A percentile compares a stretch with the other conserved stretches of the same genome.
These are phyloP conservation scores for Calyptommatus sinebrachiatus DNA, from an alignment of 2,113 vertebrate genomes.

Conservation along the genomic window DNA sequence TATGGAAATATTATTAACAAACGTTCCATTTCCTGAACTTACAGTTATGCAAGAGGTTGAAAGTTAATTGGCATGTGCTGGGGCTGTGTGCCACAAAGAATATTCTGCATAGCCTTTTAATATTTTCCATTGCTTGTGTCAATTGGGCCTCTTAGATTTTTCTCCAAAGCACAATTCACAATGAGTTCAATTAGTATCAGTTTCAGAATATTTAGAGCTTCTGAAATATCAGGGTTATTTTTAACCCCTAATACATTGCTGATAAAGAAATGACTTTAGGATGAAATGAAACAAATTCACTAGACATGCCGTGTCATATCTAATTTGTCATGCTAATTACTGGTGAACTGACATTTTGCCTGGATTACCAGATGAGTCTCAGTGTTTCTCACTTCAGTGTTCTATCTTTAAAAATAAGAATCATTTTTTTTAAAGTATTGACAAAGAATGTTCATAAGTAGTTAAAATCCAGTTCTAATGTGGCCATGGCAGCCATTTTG, in stretches of 20 bases:
- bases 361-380: constrained; percentile 32
- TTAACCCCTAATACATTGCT: neutral
- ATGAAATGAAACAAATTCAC: constrained; percentile 14
- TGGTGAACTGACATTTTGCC: constrained; percentile 22
- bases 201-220: neutral
- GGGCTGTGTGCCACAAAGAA: rapidly evolving
- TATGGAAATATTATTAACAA: neutral
- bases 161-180: neutral
- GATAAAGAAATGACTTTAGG: constrained; percentile 7
- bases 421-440: constrained; percentile 2
- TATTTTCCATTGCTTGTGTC: neutral
- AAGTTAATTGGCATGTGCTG: neutral
- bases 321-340: neutral
- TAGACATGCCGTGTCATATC: constrained; percentile 11
- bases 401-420: constrained; percentile 22
- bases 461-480: neutral
- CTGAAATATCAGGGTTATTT: neutral
- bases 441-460: constrained; percentile 13
- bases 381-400: constrained; percentile 31
- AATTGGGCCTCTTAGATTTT: neutral
- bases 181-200: neutral
- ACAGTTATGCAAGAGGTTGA: neutral
- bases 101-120: neutral
- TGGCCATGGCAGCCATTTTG: no score
- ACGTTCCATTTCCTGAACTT: neutral